phyloP scores from a whole-genome alignment of 1,140 invertebrate species.

The Hycleus cichorii region DNA sequence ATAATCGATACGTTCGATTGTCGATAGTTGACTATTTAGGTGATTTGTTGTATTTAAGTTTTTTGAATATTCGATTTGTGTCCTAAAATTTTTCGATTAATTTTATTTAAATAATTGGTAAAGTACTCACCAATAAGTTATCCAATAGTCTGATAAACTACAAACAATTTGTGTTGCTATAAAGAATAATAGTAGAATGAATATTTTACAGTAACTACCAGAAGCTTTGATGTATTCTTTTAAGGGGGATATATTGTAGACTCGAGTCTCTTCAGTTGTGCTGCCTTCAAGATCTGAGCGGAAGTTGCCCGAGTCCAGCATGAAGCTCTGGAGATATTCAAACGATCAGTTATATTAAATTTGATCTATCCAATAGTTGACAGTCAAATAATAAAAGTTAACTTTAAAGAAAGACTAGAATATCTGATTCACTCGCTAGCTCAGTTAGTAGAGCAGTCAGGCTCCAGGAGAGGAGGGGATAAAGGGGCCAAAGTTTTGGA shows the following conservation, averaged over 20 bases:
- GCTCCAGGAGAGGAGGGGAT: too few species aligned
- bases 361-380: too few species aligned
- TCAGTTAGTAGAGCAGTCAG: too few species aligned
- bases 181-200: constrained; percentile 48
- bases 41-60: too few species aligned
- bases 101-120: background rate
- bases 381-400: too few species aligned
- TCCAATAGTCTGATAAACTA: constrained; percentile 66
- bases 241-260: background rate
- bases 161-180: constrained; percentile 58
- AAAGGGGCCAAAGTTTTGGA: too few species aligned
- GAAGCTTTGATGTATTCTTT: constrained; percentile 58
- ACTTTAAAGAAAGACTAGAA: too few species aligned
- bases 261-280: constrained; percentile 13
- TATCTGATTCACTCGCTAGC: too few species aligned
- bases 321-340: background rate
- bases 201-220: constrained; percentile 46
- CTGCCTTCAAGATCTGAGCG: constrained; percentile 4
- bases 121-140: constrained; percentile 55
- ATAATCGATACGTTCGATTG: too few species aligned
- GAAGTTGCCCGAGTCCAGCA: background rate
- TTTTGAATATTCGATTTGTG: background rate
- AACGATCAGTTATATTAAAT: too few species aligned
- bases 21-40: too few species aligned
- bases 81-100: background rate